Base-by-base conservation (phyloP, 2,888 invertebrate genomes). In the Pyralis farinalis region DNA sequence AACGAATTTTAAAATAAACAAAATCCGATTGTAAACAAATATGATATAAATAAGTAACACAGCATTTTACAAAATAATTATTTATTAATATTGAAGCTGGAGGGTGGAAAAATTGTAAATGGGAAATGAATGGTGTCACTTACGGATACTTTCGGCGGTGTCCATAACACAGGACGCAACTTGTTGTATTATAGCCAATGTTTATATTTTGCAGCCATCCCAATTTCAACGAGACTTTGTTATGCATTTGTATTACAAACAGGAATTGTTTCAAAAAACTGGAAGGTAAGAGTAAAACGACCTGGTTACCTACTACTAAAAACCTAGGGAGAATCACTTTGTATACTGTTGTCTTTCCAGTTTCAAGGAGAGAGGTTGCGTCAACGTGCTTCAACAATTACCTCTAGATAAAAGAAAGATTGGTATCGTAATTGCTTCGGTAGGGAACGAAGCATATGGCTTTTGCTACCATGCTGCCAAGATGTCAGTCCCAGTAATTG, bases 351-450 rank as follows among this genome's bases (percentile, higher is more conserved):
- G 16, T 37, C 1, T 47, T 61, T 63, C 22, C 62, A 93, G 94
- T 69, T 94, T 94, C 66, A 94, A 94, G 73, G 94, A 94, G 67
- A 80, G 95, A 55, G 95, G 94, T 11, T 92, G 92, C 0, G 64
- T 93, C 28, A 93, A 93, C 63, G 91, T 91, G 1, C 74, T 94
- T 20, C 71, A 91, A 54, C 87, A 88, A 70, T 67, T 94, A 34
- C 65, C 89, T 1, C 50, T 76, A 47, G 91, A 92, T 38, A 91
- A 93, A 65, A 91, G 90, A 62, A 83, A 84, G 51, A 71, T 75
- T 4, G 94, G 94, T 3, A 91, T 94, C 0, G 91, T 93, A 21
- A 89, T 94, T 7, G 94, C 93, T 0, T 93, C 93, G 4, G 87
- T 93, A 7, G 94, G 94, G 0, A 95, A 95, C 65, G 94, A 93